Conservation (phyloP, 1,140 invertebrate species). For the Subanguina moxae region DNA sequence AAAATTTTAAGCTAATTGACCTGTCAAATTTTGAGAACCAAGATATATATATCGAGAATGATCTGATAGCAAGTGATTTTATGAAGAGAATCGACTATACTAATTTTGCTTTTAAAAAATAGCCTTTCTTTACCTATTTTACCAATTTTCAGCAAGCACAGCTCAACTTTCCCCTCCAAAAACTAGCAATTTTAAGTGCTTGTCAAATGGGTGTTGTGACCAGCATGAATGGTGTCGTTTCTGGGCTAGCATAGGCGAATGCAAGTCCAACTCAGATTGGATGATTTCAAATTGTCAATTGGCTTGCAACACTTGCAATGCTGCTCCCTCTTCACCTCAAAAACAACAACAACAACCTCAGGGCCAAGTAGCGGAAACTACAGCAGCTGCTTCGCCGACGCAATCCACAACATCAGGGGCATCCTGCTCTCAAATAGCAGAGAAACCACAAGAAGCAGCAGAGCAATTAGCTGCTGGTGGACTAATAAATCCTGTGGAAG, state of each 20-base stretch:
- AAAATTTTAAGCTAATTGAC: no score
- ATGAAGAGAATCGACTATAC: no score
- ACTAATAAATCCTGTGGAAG: slow-evolving; percentile 54
- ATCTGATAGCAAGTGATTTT: no score
- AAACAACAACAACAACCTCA: not conserved
- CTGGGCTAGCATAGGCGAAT: slow-evolving; percentile 48
- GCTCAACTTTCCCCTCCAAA: slow-evolving; percentile 28
- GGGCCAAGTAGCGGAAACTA: not conserved
- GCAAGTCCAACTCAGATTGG: slow-evolving; percentile 46
- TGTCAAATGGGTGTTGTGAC: slow-evolving; percentile 47
- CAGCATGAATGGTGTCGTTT: slow-evolving; percentile 49
- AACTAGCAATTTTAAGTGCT: slow-evolving; percentile 45
- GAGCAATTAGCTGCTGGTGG: slow-evolving; percentile 26
- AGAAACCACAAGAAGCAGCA: slow-evolving; percentile 33
- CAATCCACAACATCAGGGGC: slow-evolving; percentile 1
- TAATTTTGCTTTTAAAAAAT: no score
- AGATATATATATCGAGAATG: no score
- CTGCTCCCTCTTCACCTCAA: not conserved
- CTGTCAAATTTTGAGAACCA: no score
- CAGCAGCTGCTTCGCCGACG: slow-evolving; percentile 4
- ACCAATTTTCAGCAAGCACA: not conserved
- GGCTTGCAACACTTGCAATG: slow-evolving; percentile 33
- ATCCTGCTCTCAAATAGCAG: slow-evolving; percentile 33
- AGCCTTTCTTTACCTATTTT: no score
- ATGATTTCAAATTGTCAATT: slow-evolving; percentile 44